These are phyloP conservation scores for Struthidea cinerea DNA, from an alignment of 2,113 vertebrate genomes.

Conservation along the genomic window DNA sequence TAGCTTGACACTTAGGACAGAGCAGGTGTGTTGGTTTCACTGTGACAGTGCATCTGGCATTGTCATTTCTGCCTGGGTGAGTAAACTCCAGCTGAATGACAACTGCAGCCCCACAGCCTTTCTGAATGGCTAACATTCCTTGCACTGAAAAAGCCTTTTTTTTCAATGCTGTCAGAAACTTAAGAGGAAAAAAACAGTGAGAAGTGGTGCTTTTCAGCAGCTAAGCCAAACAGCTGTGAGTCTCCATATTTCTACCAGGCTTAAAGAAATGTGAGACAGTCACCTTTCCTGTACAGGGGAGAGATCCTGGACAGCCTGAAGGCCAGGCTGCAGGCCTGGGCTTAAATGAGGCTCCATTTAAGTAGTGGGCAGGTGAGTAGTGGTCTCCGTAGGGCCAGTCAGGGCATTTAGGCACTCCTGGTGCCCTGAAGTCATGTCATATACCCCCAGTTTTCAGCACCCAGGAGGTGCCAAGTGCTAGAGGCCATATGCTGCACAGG, in stretches of 20 bases:
- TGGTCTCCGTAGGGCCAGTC: background rate
- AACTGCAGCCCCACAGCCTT: background rate
- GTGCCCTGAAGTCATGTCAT: background rate
- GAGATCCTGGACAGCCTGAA: background rate
- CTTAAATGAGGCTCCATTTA: background rate
- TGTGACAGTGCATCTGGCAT: background rate
- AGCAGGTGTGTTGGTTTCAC: background rate
- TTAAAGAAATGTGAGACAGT: background rate
- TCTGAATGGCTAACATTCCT: background rate
- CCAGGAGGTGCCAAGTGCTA: background rate
- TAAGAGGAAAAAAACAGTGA: background rate
- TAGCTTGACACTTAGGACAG: background rate
- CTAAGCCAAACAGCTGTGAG: background rate
- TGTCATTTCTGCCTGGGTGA: background rate
- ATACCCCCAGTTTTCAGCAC: background rate
- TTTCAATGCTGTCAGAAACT: background rate
- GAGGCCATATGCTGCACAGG: background rate
- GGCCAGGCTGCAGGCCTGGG: background rate
- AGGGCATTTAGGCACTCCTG: background rate
- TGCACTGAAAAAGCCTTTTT: background rate
- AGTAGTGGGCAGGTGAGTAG: background rate
- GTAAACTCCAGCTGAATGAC: background rate
- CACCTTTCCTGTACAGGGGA: background rate
- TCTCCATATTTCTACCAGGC: background rate
- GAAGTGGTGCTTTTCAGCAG: background rate